Base-by-base conservation (phyloP, 2,888 invertebrate genomes). In the Dolichopus griseipennis region DNA sequence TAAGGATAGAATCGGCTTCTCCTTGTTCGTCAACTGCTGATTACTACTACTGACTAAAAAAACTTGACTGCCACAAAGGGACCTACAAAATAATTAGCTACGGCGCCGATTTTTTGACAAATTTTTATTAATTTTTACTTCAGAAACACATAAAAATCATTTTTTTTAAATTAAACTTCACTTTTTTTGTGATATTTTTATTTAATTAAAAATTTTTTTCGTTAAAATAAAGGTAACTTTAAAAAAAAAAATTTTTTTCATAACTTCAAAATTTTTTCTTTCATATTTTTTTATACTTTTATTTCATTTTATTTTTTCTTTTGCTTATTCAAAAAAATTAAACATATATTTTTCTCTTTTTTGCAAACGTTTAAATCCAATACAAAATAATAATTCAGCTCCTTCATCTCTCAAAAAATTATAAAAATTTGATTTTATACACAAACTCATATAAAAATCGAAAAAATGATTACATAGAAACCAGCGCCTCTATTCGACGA, bases 1-100 rank as follows among this genome's bases (percentile, higher is more conserved):
- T 52, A 52, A 52, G 52, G 52, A 52, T 52, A 52, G 52, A 52
- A 52, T 52, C 52, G n/a, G 52, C 52, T 52, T 52, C 52, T 52
- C 52, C 52, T 52, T 52, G 52, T 52, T 52, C 52, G 18, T 52
- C 52, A 52, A 52, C 52, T 52, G 52, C 52, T 52, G 52, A 52
- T 52, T 52, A 52, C 41, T 41, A 41, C 41, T 41, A 41, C 41
- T 41, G 41, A 41, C 41, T 41, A 41, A n/a, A n/a, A n/a, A n/a
- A n/a, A 41, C 9, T 41, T 41, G 41, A 41, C 52, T 52, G 52
- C 52, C 52, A 52, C 52, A 52, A 52, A 52, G 52, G 52, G 52
- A 52, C 52, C 52, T 52, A 52, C 52, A 52, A 52, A 52, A 52
- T 52, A 52, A 52, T 52, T 52, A 52, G 52, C 52, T 52, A 52